Conservation (phyloP, 2,113 vertebrate genomes). For the Mustela nigripes region DNA sequence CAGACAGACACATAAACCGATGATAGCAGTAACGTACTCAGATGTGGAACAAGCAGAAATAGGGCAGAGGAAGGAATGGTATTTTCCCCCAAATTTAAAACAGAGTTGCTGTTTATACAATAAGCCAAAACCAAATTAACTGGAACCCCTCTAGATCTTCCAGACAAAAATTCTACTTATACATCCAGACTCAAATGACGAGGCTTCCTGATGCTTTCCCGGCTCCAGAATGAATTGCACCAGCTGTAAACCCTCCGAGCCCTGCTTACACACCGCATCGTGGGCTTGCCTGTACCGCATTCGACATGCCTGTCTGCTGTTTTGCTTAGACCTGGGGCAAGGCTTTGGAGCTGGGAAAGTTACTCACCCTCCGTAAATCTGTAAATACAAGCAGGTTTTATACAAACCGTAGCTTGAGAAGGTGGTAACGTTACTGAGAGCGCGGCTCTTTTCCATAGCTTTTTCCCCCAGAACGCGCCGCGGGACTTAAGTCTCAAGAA, state of each 20-base stretch:
- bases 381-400: slow-evolving; percentile 48
- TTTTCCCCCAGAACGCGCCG: background rate
- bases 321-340: background rate
- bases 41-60: slow-evolving; percentile 23
- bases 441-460: background rate
- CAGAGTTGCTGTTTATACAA: slow-evolving; percentile 21
- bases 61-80: slow-evolving; percentile 7
- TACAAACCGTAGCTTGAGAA: slow-evolving; percentile 23
- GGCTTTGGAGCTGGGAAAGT: background rate
- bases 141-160: background rate
- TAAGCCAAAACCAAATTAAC: slow-evolving; percentile 25
- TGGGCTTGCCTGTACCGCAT: background rate
- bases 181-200: background rate
- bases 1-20: slow-evolving; percentile 56
- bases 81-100: background rate
- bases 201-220: background rate
- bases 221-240: background rate
- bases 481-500: background rate
- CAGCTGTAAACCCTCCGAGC: background rate
- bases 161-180: slow-evolving; percentile 32
- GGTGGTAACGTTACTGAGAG: background rate
- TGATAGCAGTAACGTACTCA: slow-evolving; percentile 8
- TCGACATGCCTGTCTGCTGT: background rate
- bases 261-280: background rate
- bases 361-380: slow-evolving; percentile 32